Conservation (phyloP, 2,888 invertebrate genomes). For the Opisthograptis luteolata region DNA sequence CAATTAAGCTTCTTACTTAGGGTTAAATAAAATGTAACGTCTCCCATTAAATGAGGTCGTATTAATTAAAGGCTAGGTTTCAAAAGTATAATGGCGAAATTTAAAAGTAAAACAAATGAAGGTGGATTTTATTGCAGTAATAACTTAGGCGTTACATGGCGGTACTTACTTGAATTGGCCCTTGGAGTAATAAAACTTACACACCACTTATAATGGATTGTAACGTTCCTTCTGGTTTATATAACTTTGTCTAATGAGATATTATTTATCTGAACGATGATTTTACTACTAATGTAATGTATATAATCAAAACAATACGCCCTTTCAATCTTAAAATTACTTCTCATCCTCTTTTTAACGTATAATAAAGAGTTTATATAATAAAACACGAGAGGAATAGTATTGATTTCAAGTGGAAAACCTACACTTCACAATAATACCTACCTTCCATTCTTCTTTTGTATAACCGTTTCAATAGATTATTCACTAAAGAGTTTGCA, state of each 20-base stretch:
- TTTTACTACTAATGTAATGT: no score
- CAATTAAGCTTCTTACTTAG: no score
- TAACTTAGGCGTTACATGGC: slow-evolving; percentile 34
- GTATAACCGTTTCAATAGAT: slow-evolving; percentile 3
- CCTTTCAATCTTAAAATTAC: no score
- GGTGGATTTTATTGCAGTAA: slow-evolving; percentile 37
- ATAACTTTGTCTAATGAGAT: slow-evolving; percentile 32
- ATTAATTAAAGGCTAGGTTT: neutral
- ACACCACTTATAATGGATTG: slow-evolving; percentile 36
- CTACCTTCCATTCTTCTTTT: neutral
- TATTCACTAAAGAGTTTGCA: slow-evolving; percentile 5
- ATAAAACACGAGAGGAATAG: no score
- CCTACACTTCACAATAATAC: neutral
- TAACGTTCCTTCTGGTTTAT: slow-evolving; percentile 38
- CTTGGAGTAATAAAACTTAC: slow-evolving; percentile 37
- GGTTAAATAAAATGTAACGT: no score
- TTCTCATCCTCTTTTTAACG: no score
- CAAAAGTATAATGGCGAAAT: slow-evolving; percentile 15
- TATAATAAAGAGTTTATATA: no score
- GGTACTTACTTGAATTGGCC: slow-evolving; percentile 37
- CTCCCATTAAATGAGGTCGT: no score
- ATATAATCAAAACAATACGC: no score
- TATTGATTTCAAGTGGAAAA: no score
- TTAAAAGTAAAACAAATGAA: slow-evolving; percentile 37
- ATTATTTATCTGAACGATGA: neutral